phyloP scores from a whole-genome alignment of 2,797 vertebrate genomes.

The Syngnathus rostellatus region DNA sequence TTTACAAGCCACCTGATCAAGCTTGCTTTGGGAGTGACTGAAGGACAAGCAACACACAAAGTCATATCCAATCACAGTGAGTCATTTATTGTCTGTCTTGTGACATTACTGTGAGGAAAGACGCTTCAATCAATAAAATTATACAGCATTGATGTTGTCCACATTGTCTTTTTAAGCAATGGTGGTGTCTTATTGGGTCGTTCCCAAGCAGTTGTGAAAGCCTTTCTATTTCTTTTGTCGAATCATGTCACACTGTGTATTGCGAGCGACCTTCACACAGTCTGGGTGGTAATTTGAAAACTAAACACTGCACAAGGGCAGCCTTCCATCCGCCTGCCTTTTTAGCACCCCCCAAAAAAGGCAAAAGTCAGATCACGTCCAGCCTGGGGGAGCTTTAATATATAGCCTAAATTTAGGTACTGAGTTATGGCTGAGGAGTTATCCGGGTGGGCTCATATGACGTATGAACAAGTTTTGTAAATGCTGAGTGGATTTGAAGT shows the following conservation, averaged over 20 bases:
- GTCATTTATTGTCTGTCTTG: slow-evolving; percentile 17
- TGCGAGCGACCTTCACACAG: slow-evolving; percentile 45
- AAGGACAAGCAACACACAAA: slow-evolving; percentile 17
- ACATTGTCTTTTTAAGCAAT: slow-evolving; percentile 19
- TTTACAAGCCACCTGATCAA: slow-evolving; percentile 79
- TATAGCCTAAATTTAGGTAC: slow-evolving; percentile 78
- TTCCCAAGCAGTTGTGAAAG: slow-evolving; percentile 31
- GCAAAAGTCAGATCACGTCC: slow-evolving; percentile 53
- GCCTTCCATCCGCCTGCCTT: slow-evolving; percentile 26
- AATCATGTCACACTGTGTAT: slow-evolving; percentile 55
- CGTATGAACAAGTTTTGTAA: slow-evolving; percentile 70
- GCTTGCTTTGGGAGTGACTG: slow-evolving; percentile 20
- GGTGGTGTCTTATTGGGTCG: slow-evolving; percentile 25
- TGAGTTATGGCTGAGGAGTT: slow-evolving; percentile 65
- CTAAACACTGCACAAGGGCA: slow-evolving; percentile 43
- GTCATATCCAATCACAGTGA: slow-evolving; percentile 4
- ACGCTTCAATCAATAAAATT: slow-evolving; percentile 7
- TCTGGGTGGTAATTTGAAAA: slow-evolving; percentile 53
- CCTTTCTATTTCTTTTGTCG: slow-evolving; percentile 23
- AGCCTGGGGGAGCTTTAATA: slow-evolving; percentile 55
- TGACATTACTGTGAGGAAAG: slow-evolving; percentile 15
- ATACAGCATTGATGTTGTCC: slow-evolving; percentile 9
- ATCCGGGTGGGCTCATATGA: slow-evolving; percentile 71
- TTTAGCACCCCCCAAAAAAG: slow-evolving; percentile 60
- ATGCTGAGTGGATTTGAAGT: slow-evolving; percentile 71